Base-by-base conservation (phyloP, 2,797 vertebrate species). In the Distichodus sexfasciatus region DNA sequence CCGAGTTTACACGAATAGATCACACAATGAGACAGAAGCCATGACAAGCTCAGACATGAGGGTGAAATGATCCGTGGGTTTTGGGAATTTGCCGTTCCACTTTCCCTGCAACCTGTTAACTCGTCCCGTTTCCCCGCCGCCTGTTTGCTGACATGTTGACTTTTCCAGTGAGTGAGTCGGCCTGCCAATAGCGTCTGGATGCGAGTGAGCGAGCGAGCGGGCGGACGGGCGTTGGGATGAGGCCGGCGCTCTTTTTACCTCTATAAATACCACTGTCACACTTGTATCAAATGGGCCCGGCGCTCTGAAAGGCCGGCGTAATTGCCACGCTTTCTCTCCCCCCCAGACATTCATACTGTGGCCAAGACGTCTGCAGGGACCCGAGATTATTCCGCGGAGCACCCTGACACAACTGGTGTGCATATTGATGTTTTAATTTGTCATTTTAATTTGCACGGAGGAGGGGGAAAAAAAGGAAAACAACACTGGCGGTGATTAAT, bases 91-190 rank as follows among this genome's bases (percentile, higher is more conserved):
- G 21, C 57, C 71, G 80, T 74, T 80, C 83, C 77, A 76, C 40
- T 83, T 79, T 73, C 77, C 78, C 74, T 79, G 31, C 75, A 78
- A 88, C 85, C 87, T 85, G 86, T 90, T 91, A 89, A 87, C 84
- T 82, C 80, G 83, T 84, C 86, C 86, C 85, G 87, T 83, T 88
- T 82, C 82, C 35, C 83, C 77, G 46, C 84, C 77, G 82, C 82
- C 83, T 85, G 85, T 84, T 82, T 90, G 89, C 91, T 89, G 90
- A 91, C 89, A 85, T 87, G 85, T 86, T 85, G 85, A 81, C 86
- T 89, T 89, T 90, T 90, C 87, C 84, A 88, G 85, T 86, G 82
- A 90, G 81, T 86, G 89, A 91, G 83, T 64, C 83, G 82, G 81
- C 71, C 79, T 88, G 85, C 86, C 87, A 89, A 83, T 86, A 88